These are phyloP conservation scores for Characodon lateralis DNA, from an alignment of 2,797 vertebrate species.

Conservation along the genomic window DNA sequence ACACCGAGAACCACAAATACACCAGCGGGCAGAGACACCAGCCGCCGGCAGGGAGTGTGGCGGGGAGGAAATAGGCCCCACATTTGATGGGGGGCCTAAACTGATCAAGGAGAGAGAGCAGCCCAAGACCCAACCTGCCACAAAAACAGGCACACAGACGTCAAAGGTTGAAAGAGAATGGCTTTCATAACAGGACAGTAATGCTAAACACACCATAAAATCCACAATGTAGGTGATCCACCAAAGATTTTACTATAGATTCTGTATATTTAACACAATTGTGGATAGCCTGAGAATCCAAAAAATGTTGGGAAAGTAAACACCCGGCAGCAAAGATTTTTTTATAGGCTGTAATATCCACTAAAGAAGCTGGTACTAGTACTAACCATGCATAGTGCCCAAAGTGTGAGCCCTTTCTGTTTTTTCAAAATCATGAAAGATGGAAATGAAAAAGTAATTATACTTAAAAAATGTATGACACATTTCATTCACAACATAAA, in stretches of 20 bases:
- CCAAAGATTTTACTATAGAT: not conserved
- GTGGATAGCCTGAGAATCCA: not conserved
- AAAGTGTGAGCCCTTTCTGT: not conserved
- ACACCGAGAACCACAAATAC: too few species aligned
- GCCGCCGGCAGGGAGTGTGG: too few species aligned
- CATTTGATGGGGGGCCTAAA: too few species aligned
- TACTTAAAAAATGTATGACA: conserved; percentile 14
- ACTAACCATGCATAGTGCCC: conserved; percentile 2
- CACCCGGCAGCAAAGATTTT: not conserved
- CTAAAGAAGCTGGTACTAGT: not conserved
- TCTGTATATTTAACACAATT: not conserved
- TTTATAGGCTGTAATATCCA: not conserved
- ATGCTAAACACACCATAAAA: not conserved
- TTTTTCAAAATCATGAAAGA: not conserved
- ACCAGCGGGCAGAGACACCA: too few species aligned
- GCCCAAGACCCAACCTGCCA: too few species aligned
- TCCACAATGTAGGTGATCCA: not conserved
- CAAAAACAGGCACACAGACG: not conserved
- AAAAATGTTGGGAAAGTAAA: not conserved
- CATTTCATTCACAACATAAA: conserved; percentile 13
- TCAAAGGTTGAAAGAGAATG: not conserved
- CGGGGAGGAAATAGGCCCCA: too few species aligned
- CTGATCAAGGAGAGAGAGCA: too few species aligned
- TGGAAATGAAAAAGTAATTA: conserved; percentile 24
- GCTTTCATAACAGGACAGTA: not conserved